A percentile compares a stretch with the other conserved stretches of the same genome.
These are phyloP conservation scores for Nesoenas mayeri DNA, from an alignment of 2,113 vertebrate species.

Conservation along the genomic window DNA sequence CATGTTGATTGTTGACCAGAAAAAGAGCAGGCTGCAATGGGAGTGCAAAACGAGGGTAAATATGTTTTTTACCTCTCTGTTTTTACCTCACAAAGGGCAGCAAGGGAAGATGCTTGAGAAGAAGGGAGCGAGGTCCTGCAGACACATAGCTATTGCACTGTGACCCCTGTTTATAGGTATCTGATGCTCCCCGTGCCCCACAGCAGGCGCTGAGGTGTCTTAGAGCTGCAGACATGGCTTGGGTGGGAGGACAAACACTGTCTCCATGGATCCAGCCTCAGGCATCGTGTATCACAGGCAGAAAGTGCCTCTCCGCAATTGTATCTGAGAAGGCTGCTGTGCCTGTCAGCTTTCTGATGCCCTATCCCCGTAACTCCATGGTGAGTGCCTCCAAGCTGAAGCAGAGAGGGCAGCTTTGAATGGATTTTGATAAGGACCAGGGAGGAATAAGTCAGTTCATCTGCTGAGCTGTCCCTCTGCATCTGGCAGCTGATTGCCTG, in stretches of 20 bases:
- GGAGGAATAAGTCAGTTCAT: not conserved
- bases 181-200: accelerated
- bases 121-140: not conserved
- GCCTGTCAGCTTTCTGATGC: not conserved
- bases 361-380: accelerated
- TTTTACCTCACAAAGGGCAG: not conserved
- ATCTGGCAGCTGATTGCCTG: not conserved
- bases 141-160: accelerated
- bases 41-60: not conserved
- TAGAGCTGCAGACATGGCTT: accelerated
- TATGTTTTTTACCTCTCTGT: not conserved
- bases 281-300: accelerated
- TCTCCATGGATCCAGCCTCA: accelerated
- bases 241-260: accelerated
- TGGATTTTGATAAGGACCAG: not conserved
- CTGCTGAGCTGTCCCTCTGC: not conserved
- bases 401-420: not conserved
- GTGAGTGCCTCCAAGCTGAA: not conserved
- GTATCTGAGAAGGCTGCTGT: accelerated
- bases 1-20: not conserved
- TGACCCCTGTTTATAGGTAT: not conserved
- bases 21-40: not conserved
- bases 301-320: not conserved
- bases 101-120: not conserved
- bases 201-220: accelerated